phyloP scores from a whole-genome alignment of 2,797 vertebrate genomes.

The Cossypha niveicapilla region DNA sequence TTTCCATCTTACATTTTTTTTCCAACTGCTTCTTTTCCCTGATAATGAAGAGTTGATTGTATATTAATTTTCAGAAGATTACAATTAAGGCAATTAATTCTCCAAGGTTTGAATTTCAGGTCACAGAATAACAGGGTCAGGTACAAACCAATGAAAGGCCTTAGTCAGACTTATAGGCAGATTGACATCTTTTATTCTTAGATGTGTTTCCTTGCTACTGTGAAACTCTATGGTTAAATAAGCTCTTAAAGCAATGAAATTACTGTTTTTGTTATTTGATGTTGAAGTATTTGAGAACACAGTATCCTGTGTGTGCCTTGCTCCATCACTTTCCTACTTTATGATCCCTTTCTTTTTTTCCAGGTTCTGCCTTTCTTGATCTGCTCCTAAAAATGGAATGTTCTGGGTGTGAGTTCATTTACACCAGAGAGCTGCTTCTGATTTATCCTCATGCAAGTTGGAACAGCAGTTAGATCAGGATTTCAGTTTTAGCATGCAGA shows the following conservation, averaged over 20 bases:
- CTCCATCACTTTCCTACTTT: background rate
- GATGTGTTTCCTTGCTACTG: background rate
- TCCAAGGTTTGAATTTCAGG: background rate
- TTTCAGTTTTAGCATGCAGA: background rate
- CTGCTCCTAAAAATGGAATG: background rate
- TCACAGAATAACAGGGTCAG: background rate
- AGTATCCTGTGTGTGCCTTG: background rate
- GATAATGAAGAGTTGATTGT: background rate
- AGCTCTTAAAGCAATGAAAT: background rate
- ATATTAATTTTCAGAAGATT: constrained; percentile 3
- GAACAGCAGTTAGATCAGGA: background rate
- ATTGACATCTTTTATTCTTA: constrained; percentile 4
- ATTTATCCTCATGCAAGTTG: background rate
- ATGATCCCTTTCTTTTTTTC: background rate
- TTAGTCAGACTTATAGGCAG: background rate
- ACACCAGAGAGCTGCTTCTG: background rate
- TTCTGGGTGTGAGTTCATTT: background rate
- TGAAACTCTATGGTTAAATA: background rate
- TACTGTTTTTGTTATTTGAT: constrained; percentile 25
- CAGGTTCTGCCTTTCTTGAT: background rate
- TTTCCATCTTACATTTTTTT: background rate
- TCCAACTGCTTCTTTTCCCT: background rate
- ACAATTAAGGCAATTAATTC: background rate
- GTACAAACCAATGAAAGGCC: background rate
- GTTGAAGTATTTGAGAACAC: background rate